Percentiles rank a stretch among this genome's conserved stretches.
Evolutionary conservation across 1,140 invertebrate species (phyloP).

Genomic region (Heliconius melpomene): DNA sequence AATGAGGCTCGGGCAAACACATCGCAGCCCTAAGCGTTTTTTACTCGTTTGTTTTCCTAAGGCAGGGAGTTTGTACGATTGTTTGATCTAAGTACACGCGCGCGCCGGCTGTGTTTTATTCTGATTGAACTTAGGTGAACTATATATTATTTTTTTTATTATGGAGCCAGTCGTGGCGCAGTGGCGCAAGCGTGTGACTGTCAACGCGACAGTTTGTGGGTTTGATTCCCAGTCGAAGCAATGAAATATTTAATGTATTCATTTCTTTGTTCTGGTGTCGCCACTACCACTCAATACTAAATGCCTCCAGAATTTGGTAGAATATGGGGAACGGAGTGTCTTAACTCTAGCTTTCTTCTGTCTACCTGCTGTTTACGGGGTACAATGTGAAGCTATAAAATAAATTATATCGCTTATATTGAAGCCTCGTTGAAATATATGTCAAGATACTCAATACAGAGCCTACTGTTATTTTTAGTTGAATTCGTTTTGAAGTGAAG

Average conservation of each 20-base stretch:
- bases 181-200: too few relatives aligned
- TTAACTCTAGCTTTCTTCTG: too few relatives aligned
- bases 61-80: slow-evolving; percentile 53
- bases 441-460: slow-evolving; percentile 4
- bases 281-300: too few relatives aligned
- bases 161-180: background rate
- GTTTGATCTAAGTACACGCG: slow-evolving; percentile 58
- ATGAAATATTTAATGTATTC: too few relatives aligned
- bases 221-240: too few relatives aligned
- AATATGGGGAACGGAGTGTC: too few relatives aligned
- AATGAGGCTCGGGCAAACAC: slow-evolving; percentile 21
- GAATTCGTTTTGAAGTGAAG: background rate
- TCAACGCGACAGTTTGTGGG: too few relatives aligned
- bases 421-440: background rate
- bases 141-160: background rate
- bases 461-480: background rate
- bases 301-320: too few relatives aligned
- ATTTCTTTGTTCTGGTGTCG: too few relatives aligned
- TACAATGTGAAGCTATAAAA: too few relatives aligned
- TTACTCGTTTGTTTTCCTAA: slow-evolving; percentile 58
- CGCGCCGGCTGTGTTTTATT: slow-evolving; percentile 35
- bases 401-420: background rate
- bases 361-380: too few relatives aligned
- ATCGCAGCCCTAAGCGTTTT: slow-evolving; percentile 43
- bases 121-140: background rate